Conservation (phyloP, 2,888 invertebrate genomes). For the Amitus sp. region DNA sequence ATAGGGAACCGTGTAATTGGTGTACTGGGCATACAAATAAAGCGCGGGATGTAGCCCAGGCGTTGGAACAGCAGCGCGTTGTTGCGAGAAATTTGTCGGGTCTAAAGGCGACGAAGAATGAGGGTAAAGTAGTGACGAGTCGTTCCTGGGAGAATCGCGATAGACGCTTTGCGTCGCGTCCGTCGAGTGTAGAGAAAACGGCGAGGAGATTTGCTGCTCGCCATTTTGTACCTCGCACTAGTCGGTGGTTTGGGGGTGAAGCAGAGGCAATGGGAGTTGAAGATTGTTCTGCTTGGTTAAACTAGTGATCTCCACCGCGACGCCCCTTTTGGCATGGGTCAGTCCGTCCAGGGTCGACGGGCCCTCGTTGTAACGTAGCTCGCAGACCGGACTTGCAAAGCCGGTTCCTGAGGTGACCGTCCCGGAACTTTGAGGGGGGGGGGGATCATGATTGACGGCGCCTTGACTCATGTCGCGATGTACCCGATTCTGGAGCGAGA, state of each 20-base stretch:
- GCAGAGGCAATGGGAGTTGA: conserved; percentile 63
- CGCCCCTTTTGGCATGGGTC: conserved; percentile 53
- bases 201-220: conserved; percentile 53
- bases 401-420: conserved; percentile 58
- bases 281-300: conserved; percentile 63
- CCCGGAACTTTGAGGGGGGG: conserved; percentile 61
- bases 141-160: conserved; percentile 49
- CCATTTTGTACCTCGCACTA: conserved; percentile 60
- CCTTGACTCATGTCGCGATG: conserved; percentile 69
- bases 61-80: conserved; percentile 52
- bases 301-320: conserved; percentile 61
- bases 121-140: conserved; percentile 50
- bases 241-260: conserved; percentile 65
- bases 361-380: conserved; percentile 63
- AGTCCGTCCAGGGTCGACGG: conserved; percentile 61
- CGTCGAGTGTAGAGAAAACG: conserved; percentile 46
- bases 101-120: conserved; percentile 47
- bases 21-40: conserved; percentile 63
- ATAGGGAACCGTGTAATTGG: conserved; percentile 58
- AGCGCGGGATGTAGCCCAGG: conserved; percentile 62
- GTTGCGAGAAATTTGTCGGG: conserved; percentile 49
- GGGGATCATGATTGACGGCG: conserved; percentile 59
- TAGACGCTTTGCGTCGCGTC: conserved; percentile 62
- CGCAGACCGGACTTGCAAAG: conserved; percentile 64
- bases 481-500: conserved; percentile 70